A percentile compares a stretch with the other conserved stretches of the same genome.
These are phyloP conservation scores for Agrotis ipsilon DNA, from an alignment of 2,888 invertebrate species.

Conservation along the genomic window DNA sequence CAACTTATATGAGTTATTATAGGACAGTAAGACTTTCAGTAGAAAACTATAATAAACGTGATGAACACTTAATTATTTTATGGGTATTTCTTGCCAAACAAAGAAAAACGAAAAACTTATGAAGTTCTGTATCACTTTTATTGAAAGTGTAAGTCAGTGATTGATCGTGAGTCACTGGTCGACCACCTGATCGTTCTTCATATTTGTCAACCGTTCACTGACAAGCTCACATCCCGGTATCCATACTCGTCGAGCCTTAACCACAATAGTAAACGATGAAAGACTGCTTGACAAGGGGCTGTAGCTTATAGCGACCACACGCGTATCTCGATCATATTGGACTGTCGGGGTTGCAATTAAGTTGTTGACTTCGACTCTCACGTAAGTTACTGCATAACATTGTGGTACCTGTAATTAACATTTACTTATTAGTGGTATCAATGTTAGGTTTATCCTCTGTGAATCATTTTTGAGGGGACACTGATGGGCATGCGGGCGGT, in stretches of 20 bases:
- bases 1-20: too few relatives aligned
- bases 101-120: too few relatives aligned
- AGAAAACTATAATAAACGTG: too few relatives aligned
- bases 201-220: slow-evolving; percentile 1
- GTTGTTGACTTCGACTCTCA: slow-evolving; percentile 38
- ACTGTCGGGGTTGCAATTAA: slow-evolving; percentile 34
- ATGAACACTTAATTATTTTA: too few relatives aligned
- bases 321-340: slow-evolving; percentile 2
- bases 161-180: too few relatives aligned
- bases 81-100: too few relatives aligned
- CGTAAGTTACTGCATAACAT: slow-evolving; percentile 43
- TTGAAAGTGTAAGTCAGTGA: too few relatives aligned
- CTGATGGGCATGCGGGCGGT: too few relatives aligned
- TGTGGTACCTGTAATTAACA: slow-evolving; percentile 41
- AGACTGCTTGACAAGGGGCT: slow-evolving; percentile 27
- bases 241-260: slow-evolving; percentile 12
- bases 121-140: too few relatives aligned
- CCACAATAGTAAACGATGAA: slow-evolving; percentile 24
- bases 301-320: slow-evolving; percentile 31
- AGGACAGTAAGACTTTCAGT: too few relatives aligned
- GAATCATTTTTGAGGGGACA: background rate
- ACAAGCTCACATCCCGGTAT: background rate
- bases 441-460: background rate
- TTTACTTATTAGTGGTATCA: background rate
- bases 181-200: background rate